A percentile compares a stretch with the other conserved stretches of the same genome.
Conservation (phyloP, 2,888 invertebrate genomes). For the Polydrusus pterygomalis region DNA sequence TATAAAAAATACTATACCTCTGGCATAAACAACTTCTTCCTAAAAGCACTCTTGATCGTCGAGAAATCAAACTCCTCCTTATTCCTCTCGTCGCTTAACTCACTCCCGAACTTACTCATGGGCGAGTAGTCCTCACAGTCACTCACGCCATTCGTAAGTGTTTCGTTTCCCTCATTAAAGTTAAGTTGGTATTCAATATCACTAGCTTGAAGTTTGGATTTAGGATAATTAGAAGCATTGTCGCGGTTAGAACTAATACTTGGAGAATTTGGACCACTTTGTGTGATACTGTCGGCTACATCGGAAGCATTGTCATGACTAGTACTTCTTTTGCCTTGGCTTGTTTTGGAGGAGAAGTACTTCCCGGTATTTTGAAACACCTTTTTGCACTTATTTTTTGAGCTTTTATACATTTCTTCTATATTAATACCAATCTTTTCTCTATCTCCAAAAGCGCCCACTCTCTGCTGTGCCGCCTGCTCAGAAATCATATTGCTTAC, state of each 20-base stretch:
- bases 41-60: conserved; percentile 66
- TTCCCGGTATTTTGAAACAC: conserved; percentile 67
- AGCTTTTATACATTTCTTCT: conserved; percentile 70
- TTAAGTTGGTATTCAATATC: conserved; percentile 68
- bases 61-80: conserved; percentile 66
- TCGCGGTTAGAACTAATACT: not conserved
- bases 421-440: conserved; percentile 67
- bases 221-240: conserved; percentile 62
- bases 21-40: conserved; percentile 61
- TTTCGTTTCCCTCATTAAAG: conserved; percentile 50
- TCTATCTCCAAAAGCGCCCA: conserved; percentile 67
- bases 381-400: conserved; percentile 69
- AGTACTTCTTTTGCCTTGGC: conserved; percentile 15
- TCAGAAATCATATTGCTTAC: conserved; percentile 67
- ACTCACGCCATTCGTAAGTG: conserved; percentile 38
- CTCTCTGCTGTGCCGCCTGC: conserved; percentile 68
- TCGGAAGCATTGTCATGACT: conserved; percentile 59
- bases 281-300: conserved; percentile 39
- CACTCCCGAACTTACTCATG: conserved; percentile 51
- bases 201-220: conserved; percentile 62
- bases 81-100: conserved; percentile 54
- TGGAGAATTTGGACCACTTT: conserved; percentile 27
- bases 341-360: conserved; percentile 61
- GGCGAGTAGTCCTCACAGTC: conserved; percentile 44
- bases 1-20: conserved; percentile 63